Conservation (phyloP, 2,888 invertebrate species). For the Allophyes oxyacanthae region DNA sequence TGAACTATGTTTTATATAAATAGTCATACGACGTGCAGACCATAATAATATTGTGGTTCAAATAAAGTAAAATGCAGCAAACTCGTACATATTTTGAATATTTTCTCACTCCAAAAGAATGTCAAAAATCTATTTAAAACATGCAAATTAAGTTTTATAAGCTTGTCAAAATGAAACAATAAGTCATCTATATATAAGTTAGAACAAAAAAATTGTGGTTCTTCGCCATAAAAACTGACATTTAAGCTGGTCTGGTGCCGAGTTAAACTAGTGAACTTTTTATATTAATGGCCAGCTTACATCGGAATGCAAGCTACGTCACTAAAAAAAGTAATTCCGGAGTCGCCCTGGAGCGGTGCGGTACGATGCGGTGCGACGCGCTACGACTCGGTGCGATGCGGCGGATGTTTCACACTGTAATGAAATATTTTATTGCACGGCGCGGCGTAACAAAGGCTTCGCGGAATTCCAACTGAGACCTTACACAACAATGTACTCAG, state of each 20-base stretch:
- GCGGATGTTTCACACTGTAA: conserved; percentile 76
- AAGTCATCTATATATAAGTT: not conserved
- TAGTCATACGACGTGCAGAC: too few relatives aligned
- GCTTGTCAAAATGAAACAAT: conserved; percentile 2
- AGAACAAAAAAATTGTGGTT: conserved; percentile 1
- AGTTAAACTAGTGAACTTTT: conserved; percentile 42
- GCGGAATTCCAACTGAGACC: conserved; percentile 69
- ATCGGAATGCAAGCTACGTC: conserved; percentile 50
- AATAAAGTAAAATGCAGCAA: not conserved
- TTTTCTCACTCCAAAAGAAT: not conserved
- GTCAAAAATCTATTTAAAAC: conserved; percentile 3
- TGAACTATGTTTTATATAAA: too few relatives aligned
- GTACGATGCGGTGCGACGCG: conserved; percentile 14
- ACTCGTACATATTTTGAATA: not conserved
- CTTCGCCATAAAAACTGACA: conserved; percentile 5
- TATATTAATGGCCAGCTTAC: conserved; percentile 48
- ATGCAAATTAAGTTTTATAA: conserved; percentile 5
- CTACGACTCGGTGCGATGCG: conserved; percentile 26
- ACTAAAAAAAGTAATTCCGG: conserved; percentile 36
- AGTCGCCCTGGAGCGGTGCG: conserved; percentile 26
- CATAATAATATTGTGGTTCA: not conserved
- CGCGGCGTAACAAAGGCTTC: conserved; percentile 72
- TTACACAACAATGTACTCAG: conserved; percentile 81
- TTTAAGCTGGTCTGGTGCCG: conserved; percentile 7
- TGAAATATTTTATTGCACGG: conserved; percentile 84